Base-by-base conservation (phyloP, 2,888 invertebrate species). In the Nemurella pictetii region DNA sequence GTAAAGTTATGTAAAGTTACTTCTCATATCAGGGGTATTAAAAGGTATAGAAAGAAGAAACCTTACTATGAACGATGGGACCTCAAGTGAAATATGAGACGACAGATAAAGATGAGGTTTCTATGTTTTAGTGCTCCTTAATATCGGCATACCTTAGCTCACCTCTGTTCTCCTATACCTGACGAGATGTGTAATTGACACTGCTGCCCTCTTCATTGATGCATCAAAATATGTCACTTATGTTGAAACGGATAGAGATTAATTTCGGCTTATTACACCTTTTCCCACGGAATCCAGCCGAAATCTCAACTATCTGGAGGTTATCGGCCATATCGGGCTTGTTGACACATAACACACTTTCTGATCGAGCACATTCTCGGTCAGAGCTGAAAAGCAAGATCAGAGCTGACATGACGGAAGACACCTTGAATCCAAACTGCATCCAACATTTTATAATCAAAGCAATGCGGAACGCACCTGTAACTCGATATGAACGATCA, bases 171-270 rank as follows among this genome's bases (percentile, higher is more conserved):
- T 25, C 26, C 75, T 75, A n/a, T n/a, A 75, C 28, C 75, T 75
- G 75, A 9, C 9, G 27, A 75, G 27, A 27, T 1, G 75, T 27
- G 26, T 25, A 27, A 75, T 75, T 20, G 75, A 75, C 28, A 55
- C 75, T 75, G 28, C 75, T 75, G n/a, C 78, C 78, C 4, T 28
- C 28, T 28, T 7, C 78, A 78, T 30, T 78, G 78, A 78, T 78
- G 78, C 30, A 29, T 27, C 30, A 78, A 78, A 78, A 27, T 78
- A 78, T 78, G 78, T 78, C 78, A 78, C 78, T 78, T 28, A 30
- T 27, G 78, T 78, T 78, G 4, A 27, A 78, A 29, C 29, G 30
- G 78, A 78, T 30, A 30, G 78, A 78, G 55, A 55, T 55, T 55
- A 55, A 55, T 55, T 55, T 55, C 55, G 55, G 55, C 55, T 55